Evolutionary conservation across 2,797 vertebrate genomes (phyloP), one percentile per base, ranked within the genome.

Genomic region (Carapus acus): DNA sequence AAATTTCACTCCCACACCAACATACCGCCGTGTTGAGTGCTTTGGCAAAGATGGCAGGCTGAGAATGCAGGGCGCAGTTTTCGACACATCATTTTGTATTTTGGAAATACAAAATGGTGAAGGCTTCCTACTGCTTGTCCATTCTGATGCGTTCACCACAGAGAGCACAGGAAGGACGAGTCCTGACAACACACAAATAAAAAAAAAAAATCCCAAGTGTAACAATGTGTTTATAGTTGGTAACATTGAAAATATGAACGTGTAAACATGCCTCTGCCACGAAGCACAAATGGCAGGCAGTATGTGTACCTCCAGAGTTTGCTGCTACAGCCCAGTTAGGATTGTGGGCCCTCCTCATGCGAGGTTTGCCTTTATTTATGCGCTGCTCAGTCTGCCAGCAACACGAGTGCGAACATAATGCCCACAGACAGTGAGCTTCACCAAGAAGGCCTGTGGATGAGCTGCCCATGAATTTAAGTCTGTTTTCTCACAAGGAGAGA

Each of bases 131-230:
- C 3, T 15, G 7, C 55, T 38, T 34, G 63, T 36, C 80, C 79
- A 83, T n/a, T 77, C 70, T 11, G 76, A 70, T 20, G 65, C 78
- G 49, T 76, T 45, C 15, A 83, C 78, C 48, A 77, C n/a, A 18
- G 58, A 73, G 34, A 82, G 41, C 27, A 59, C 54, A 2, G 73
- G 76, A 22, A 65, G 53, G 7, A 22, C 33, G 6, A 69, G 70
- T 59, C 38, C 23, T 51, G 62, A 40, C 33, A 15, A 49, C 15
- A 53, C 16, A 27, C 9, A 49, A 13, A 58, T 1, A 34, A 4
- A 27, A 8, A 34, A 8, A 27, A 21, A 15, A 3, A 19, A 38
- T 48, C 34, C 6, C 24, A 1, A 11, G 11, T 29, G 11, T 29
- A 29, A 29, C 11, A 29, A 29, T 29, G 27, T 29, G 11, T 29